A percentile compares a stretch with the other conserved stretches of the same genome.
These are phyloP conservation scores for Subacronicta megacephala DNA, from an alignment of 2,888 invertebrate genomes.

Conservation along the genomic window DNA sequence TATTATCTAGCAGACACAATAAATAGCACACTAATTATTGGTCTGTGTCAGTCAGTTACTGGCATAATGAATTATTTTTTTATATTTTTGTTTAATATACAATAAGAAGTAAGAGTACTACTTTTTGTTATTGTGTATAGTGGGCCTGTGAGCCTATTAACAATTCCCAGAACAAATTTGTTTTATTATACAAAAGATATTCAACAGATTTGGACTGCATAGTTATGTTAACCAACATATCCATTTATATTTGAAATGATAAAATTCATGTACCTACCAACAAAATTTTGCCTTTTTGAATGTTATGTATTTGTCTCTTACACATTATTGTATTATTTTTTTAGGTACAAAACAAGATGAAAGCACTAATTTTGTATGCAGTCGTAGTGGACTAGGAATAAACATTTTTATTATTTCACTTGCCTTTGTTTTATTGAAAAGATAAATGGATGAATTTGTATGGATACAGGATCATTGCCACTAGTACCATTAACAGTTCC, in stretches of 20 bases:
- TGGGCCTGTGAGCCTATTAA: conserved; percentile 49
- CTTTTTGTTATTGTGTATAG: conserved; percentile 58
- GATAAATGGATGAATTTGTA: no score
- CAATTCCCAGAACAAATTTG: conserved; percentile 46
- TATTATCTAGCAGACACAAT: background rate
- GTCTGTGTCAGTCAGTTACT: background rate
- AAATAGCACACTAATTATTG: background rate
- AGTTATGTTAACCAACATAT: conserved; percentile 53
- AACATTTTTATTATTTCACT: conserved; percentile 68
- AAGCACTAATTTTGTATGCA: conserved; percentile 78
- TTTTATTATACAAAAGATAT: conserved; percentile 26
- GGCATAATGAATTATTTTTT: conserved; percentile 5
- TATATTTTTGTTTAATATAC: conserved; percentile 28
- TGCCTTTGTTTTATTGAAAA: conserved; percentile 47
- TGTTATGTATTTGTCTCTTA: conserved; percentile 55
- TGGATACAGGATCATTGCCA: no score
- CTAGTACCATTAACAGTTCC: no score
- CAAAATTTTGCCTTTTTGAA: conserved; percentile 55
- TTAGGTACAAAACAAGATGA: conserved; percentile 75
- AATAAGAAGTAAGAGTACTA: conserved; percentile 48
- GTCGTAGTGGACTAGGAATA: conserved; percentile 78
- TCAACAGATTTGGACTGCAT: conserved; percentile 48
- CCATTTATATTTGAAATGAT: conserved; percentile 49
- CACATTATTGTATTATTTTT: conserved; percentile 66
- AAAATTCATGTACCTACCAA: conserved; percentile 57